Conservation (phyloP, 1,140 invertebrate genomes). For the Bombus superbus region DNA sequence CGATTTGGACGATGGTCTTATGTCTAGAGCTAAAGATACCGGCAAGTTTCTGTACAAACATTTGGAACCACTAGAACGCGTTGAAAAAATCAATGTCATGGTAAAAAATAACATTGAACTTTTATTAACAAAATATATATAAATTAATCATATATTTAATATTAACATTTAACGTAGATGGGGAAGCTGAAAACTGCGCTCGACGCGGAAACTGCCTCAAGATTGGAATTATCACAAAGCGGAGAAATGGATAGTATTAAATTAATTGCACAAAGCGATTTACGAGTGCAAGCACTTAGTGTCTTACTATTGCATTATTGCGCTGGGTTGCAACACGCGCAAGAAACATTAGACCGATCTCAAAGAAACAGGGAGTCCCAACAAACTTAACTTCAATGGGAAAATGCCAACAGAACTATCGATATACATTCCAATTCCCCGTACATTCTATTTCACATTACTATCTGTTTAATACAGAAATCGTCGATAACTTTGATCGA, state of each 20-base stretch:
- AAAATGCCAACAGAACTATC: not conserved
- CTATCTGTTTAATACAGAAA: not conserved
- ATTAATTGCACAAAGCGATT: slow-evolving; percentile 86
- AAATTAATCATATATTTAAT: not conserved
- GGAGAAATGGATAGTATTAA: slow-evolving; percentile 83
- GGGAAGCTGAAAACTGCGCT: slow-evolving; percentile 89
- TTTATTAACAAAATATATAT: not conserved
- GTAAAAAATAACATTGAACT: slow-evolving; percentile 77
- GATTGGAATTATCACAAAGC: slow-evolving; percentile 76
- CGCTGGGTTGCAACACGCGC: slow-evolving; percentile 88
- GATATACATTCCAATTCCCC: not conserved
- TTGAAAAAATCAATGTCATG: slow-evolving; percentile 88
- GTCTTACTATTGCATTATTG: slow-evolving; percentile 94
- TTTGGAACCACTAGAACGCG: slow-evolving; percentile 84
- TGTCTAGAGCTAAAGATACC: slow-evolving; percentile 90
- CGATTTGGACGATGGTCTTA: slow-evolving; percentile 88
- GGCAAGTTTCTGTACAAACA: slow-evolving; percentile 89
- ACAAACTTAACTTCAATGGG: slow-evolving; percentile 5
- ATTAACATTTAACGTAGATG: slow-evolving; percentile 82
- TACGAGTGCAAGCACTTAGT: slow-evolving; percentile 90
- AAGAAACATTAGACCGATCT: slow-evolving; percentile 81
- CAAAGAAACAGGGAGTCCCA: slow-evolving; percentile 62
- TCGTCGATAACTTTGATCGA: not conserved
- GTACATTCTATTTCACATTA: not conserved
- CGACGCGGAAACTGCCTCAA: slow-evolving; percentile 85